Percentiles rank a stretch among this genome's conserved stretches.
phyloP scores from a whole-genome alignment of 2,888 invertebrate species.

The Panzeria rudis region DNA sequence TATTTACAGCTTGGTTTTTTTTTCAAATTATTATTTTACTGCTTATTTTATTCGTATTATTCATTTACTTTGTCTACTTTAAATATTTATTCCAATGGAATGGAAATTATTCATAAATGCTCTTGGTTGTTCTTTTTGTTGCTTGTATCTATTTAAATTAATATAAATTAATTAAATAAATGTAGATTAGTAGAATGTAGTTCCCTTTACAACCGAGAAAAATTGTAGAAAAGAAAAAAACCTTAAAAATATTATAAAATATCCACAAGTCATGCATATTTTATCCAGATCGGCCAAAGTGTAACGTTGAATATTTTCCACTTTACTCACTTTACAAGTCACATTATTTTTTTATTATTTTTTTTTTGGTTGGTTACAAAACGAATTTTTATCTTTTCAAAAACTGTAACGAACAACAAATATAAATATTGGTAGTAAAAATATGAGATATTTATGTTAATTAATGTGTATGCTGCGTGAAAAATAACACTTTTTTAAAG shows the following conservation, averaged over 20 bases:
- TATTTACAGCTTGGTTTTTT: background rate
- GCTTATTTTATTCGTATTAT: background rate
- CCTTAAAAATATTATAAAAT: too few species aligned
- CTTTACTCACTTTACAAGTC: background rate
- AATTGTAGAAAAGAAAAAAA: background rate
- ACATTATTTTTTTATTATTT: background rate
- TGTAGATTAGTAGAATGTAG: background rate
- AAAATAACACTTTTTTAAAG: constrained; percentile 31
- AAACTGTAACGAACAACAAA: background rate
- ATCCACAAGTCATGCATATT: background rate
- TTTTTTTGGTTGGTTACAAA: background rate
- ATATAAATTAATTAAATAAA: constrained; percentile 13
- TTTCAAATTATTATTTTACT: background rate
- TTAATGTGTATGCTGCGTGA: background rate
- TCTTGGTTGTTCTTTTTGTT: background rate
- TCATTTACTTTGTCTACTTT: constrained; percentile 5
- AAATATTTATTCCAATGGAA: constrained; percentile 2
- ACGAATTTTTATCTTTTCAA: background rate
- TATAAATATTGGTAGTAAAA: background rate
- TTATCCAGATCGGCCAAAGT: background rate
- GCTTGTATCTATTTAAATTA: background rate
- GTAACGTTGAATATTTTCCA: background rate
- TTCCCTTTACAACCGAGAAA: background rate
- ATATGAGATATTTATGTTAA: background rate
- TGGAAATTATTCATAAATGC: constrained; percentile 14